Evolutionary conservation across 1,140 invertebrate species (phyloP), one percentile per base, ranked within the genome.

Genomic region (Lutraria rhynchaena): DNA sequence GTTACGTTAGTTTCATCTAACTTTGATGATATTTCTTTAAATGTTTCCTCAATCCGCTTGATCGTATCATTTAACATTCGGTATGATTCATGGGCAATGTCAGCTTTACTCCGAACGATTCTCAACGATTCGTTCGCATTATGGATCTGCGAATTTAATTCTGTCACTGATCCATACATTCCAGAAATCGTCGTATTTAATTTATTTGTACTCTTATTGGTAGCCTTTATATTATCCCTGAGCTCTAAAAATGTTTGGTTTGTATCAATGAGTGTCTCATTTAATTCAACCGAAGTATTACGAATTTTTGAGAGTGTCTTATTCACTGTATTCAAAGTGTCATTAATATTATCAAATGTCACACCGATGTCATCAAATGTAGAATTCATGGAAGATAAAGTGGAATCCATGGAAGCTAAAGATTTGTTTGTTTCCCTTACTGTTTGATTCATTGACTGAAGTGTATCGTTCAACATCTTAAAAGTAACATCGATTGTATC

Each of bases 81-180:
- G 35, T 51, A 65, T 7, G 78, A 81, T n/a, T 81, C 58, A 15
- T 27, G 29, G 9, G 46, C 35, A 55, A 74, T 81, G 19, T 55
- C 51, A n/a, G 67, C 24, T 55, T 73, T 81, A 46, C 33, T 49
- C 22, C 49, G 49, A 5, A 71, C 37, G 31, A 73, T 55, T 63
- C 57, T 51, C 37, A 81, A 24, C n/a, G 78, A 49, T 53, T 81
- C 78, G 46, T 81, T 81, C 11, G 67, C 44, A 70, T 70, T 70
- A 24, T 70, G 37, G 3, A 80, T 29, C 60, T 69, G 51, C 5
- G 17, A 3, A 27, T 57, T 70, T 19, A 80, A 15, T 46, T 69
- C 53, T 2, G 22, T 3, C 4, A 67, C 46, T 19, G 76, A 46
- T 9, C 76, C 76, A 19, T 58, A 15, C 11, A 80, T 29, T 31